A percentile compares a stretch with the other conserved stretches of the same genome.
Conservation (phyloP, 2,113 vertebrate genomes). For the Atlantisia rogersi region DNA sequence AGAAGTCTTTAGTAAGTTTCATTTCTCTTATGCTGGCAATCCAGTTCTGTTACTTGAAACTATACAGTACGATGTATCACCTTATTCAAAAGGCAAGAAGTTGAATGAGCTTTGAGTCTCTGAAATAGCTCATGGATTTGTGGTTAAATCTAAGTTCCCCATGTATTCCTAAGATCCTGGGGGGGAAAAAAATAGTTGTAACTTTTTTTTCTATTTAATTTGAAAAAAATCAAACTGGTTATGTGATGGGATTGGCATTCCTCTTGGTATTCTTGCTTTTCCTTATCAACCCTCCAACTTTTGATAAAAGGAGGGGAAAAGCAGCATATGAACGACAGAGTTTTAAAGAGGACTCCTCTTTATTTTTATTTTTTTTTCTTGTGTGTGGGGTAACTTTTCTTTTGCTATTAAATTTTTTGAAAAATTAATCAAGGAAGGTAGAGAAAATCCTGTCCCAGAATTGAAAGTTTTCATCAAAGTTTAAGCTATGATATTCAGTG, state of each 20-base stretch:
- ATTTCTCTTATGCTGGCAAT: not conserved
- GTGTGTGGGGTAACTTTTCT: not conserved
- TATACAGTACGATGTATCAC: rapidly evolving
- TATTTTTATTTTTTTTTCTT: not conserved
- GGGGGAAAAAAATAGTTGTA: not conserved
- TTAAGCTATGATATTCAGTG: not conserved
- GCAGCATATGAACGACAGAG: not conserved
- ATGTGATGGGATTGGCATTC: not conserved
- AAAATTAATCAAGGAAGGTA: not conserved
- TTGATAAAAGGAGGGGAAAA: not conserved
- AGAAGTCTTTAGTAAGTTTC: not conserved
- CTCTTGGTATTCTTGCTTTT: not conserved
- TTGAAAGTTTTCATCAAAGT: not conserved
- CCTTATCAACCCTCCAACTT: not conserved
- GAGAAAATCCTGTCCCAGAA: too few relatives aligned
- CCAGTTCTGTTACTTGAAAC: not conserved
- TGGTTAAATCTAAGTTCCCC: not conserved
- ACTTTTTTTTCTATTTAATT: not conserved
- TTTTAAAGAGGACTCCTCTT: not conserved
- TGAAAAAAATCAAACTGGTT: not conserved
- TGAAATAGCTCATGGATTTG: not conserved
- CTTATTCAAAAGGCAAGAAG: not conserved
- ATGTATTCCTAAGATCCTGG: not conserved
- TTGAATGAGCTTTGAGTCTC: not conserved
- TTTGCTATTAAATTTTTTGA: not conserved